These are phyloP conservation scores for Siderastrea siderea DNA, from an alignment of 92 coral and sea anemone genomes.

Conservation along the genomic window DNA sequence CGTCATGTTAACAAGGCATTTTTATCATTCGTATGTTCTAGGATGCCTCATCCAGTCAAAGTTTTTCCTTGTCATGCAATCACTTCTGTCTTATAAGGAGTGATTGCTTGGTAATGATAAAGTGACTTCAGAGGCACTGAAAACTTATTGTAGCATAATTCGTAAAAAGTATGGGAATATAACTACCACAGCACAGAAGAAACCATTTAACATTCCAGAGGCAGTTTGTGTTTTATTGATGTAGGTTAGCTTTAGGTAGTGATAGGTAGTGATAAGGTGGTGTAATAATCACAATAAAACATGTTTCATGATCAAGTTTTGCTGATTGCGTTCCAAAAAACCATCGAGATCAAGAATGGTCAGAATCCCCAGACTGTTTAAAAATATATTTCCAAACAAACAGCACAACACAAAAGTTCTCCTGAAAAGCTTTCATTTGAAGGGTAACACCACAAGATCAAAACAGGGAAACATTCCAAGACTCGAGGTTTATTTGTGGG, in stretches of 20 bases:
- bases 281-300: slow-evolving; percentile 3
- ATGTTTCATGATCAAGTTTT: background rate
- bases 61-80: background rate
- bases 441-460: too few species aligned
- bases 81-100: background rate
- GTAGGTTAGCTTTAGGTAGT: slow-evolving; percentile 14
- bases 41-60: background rate
- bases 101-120: background rate
- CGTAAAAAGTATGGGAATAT: slow-evolving; percentile 25
- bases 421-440: too few species aligned
- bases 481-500: too few species aligned
- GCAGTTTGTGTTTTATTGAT: slow-evolving; percentile 30
- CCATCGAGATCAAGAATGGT: too few species aligned
- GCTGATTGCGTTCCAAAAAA: too few species aligned
- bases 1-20: background rate
- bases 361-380: too few species aligned
- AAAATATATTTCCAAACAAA: too few species aligned
- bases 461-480: too few species aligned
- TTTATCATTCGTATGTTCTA: slow-evolving; percentile 28
- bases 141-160: slow-evolving; percentile 22
- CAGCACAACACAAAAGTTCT: too few species aligned
- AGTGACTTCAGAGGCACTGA: background rate
- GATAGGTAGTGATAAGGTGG: background rate
- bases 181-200: slow-evolving; percentile 11
- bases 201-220: background rate